phyloP scores from a whole-genome alignment of 2,797 vertebrate species.

The Arnoldichthys spilopterus region DNA sequence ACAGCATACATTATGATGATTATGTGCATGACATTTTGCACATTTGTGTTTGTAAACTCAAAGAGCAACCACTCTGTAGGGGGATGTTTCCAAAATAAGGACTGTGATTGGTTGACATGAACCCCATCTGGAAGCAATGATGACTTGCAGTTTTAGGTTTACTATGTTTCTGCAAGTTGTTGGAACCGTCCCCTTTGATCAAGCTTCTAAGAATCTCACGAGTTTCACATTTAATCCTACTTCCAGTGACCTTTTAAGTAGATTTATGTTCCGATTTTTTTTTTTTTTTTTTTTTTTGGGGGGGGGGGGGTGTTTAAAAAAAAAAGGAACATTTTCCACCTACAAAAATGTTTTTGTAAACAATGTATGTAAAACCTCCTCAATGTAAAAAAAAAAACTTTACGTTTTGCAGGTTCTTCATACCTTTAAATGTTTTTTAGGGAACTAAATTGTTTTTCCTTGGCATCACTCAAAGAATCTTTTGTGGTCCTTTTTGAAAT shows the following conservation, averaged over 20 bases:
- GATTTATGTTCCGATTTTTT: background rate
- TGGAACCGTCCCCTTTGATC: slow-evolving; percentile 9
- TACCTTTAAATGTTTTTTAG: too few species aligned
- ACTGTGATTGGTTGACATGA: slow-evolving; percentile 76
- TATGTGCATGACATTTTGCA: background rate
- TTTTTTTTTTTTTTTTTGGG: too few species aligned
- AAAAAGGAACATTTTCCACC: too few species aligned
- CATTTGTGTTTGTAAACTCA: background rate
- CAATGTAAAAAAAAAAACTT: too few species aligned
- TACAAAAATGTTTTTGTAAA: background rate
- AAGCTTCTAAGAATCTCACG: slow-evolving; percentile 30
- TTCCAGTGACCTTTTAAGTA: background rate
- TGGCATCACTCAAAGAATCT: too few species aligned
- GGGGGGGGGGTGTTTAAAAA: too few species aligned
- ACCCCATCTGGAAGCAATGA: slow-evolving; percentile 79
- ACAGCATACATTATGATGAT: background rate
- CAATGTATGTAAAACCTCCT: too few species aligned
- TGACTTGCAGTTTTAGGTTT: slow-evolving; percentile 63
- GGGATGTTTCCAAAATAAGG: slow-evolving; percentile 73
- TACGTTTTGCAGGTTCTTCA: too few species aligned
- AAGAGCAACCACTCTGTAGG: slow-evolving; percentile 47
- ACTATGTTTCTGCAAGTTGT: slow-evolving; percentile 22
- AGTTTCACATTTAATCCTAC: slow-evolving; percentile 4
- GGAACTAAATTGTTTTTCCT: too few species aligned
- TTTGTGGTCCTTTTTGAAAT: too few species aligned